A percentile compares a stretch with the other conserved stretches of the same genome.
Evolutionary conservation across 2,797 vertebrate genomes (phyloP).

Genomic region (Rhinatrema bivittatum): DNA sequence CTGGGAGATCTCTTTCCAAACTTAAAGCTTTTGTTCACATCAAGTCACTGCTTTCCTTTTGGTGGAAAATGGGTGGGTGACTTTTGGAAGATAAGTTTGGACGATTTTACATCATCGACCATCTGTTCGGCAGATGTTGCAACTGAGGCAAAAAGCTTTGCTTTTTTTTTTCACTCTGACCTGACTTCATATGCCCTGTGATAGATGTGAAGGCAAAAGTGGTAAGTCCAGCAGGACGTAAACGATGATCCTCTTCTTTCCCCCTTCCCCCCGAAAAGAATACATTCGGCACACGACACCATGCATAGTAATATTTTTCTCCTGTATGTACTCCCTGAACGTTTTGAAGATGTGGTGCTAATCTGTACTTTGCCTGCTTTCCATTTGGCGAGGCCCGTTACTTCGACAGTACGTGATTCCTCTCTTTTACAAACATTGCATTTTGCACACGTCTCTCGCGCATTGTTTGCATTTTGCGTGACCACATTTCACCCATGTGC

Average conservation of each 20-base stretch:
- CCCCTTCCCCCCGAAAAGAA: constrained; percentile 30
- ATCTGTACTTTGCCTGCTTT: no score
- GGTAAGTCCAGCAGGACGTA: constrained; percentile 26
- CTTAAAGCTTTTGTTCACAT: constrained; percentile 18
- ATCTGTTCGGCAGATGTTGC: constrained; percentile 65
- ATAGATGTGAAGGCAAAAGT: constrained; percentile 50
- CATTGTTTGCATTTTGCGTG: no score
- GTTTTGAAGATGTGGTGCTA: constrained; percentile 29
- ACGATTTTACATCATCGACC: constrained; percentile 40
- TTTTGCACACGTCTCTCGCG: no score
- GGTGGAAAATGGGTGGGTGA: constrained; percentile 54
- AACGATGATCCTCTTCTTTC: constrained; percentile 26
- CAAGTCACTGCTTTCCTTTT: constrained; percentile 36
- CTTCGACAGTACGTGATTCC: no score
- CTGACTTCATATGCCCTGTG: constrained; percentile 44
- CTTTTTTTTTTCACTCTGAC: constrained; percentile 42
- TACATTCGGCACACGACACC: no score
- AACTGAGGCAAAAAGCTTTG: constrained; percentile 35
- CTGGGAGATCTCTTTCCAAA: constrained; percentile 26
- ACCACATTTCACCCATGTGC: no score
- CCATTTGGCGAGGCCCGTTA: no score
- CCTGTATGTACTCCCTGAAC: constrained; percentile 1
- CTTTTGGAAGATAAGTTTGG: constrained; percentile 46
- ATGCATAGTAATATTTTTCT: no score
- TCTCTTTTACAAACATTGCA: no score